Base-by-base conservation (phyloP, 2,888 invertebrate species). In the Phlogophora meticulosa region DNA sequence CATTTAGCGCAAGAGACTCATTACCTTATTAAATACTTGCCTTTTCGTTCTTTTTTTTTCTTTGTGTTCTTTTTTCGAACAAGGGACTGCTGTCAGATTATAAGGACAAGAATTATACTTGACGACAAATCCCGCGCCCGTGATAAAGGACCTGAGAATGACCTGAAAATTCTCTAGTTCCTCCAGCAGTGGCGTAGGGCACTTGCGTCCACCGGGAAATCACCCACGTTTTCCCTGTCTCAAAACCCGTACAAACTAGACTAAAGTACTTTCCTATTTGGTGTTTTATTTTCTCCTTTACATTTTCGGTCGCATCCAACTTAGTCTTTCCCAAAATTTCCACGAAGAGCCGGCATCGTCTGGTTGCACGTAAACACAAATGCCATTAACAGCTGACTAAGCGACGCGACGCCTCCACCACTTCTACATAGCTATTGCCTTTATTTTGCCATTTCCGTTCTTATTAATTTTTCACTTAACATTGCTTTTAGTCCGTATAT, bases 331-430 rank as follows among this genome's bases (percentile, higher is more conserved):
- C 72, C 70, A 13, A 81, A 81, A 72, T 72, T 76, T 64, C 77
- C 69, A 57, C 75, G 80, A 63, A 43, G 36, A 70, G 60, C 56
- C 75, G 70, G 58, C 76, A 62, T 60, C 57, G 66, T 62, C 73
- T 65, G 78, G 84, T 66, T 85, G 84, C 89, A 88, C 87, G 90
- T 85, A 90, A 88, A 87, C 87, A 79, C 80, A 89, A 91, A 90
- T 84, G 85, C 88, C 87, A 90, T 91, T 91, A 90, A 88, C 85
- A 87, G 76, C 83, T 88, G 88, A 90, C 90, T 89, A 80, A 83
- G 80, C 82, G 73, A 68, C 82, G 83, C 83, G 83, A 86, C 82
- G 81, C 72, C 79, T 80, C 78, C 78, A 75, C 83, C 83, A 79
- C 77, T 82, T 84, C 82, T 74, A 70, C 51, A 62, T 45, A 53